Percentiles rank a stretch among this genome's conserved stretches.
These are phyloP conservation scores for Drosophila setosimentum DNA, from an alignment of 2,888 invertebrate species.

Conservation along the genomic window DNA sequence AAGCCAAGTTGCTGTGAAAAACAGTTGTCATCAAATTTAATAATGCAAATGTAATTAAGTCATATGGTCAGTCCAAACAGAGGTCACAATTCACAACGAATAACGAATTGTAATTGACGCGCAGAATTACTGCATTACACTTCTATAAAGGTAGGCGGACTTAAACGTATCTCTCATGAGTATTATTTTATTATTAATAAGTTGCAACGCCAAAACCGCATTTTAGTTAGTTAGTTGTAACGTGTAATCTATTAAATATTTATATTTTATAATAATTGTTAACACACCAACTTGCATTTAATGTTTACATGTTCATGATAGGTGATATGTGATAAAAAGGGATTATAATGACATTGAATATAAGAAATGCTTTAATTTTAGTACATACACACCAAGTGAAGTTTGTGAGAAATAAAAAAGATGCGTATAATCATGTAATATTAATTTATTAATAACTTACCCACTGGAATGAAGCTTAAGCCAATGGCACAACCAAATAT, in stretches of 20 bases:
- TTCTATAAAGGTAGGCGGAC: background rate
- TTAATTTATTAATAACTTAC: background rate
- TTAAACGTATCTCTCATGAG: background rate
- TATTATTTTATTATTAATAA: slow-evolving; percentile 41
- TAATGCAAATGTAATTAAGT: slow-evolving; percentile 84
- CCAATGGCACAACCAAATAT: background rate
- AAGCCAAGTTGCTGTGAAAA: slow-evolving; percentile 51
- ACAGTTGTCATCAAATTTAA: slow-evolving; percentile 82
- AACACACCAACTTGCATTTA: background rate
- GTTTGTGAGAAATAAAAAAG: background rate
- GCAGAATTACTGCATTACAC: slow-evolving; percentile 34
- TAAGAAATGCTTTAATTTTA: background rate
- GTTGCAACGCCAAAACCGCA: slow-evolving; percentile 10
- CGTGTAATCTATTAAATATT: background rate
- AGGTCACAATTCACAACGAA: slow-evolving; percentile 26
- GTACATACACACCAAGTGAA: background rate
- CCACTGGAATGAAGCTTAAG: background rate
- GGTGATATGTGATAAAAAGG: background rate
- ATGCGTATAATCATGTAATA: background rate
- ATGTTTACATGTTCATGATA: background rate
- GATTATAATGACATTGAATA: background rate
- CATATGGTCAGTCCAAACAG: slow-evolving; percentile 59
- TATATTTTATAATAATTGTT: background rate
- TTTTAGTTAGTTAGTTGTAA: background rate
- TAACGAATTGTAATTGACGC: background rate